Evolutionary conservation across 2,888 invertebrate genomes (phyloP).

Genomic region (Axea sp.): DNA sequence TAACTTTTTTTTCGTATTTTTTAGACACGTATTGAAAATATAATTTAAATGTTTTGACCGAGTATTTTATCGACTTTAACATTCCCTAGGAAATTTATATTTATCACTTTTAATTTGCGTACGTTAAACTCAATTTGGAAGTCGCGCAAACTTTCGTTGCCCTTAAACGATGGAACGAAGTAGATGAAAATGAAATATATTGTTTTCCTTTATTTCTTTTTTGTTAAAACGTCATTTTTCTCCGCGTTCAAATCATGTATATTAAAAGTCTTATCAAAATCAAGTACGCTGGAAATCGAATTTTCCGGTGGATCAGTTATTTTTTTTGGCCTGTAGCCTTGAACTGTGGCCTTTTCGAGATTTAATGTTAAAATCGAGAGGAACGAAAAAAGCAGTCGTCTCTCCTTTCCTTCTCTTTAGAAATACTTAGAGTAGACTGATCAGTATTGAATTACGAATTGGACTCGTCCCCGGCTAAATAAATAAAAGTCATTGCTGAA

Average conservation of each 20-base stretch:
- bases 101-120: not conserved
- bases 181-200: not conserved
- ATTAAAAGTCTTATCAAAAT: too few species aligned
- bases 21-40: not conserved
- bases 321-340: constrained; percentile 76
- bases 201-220: not conserved
- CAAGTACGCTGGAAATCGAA: too few species aligned
- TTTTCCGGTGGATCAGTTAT: constrained; percentile 24
- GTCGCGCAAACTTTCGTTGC: not conserved
- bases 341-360: constrained; percentile 76
- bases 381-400: constrained; percentile 14
- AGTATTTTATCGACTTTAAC: constrained; percentile 16
- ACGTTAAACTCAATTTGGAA: too few species aligned
- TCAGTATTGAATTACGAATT: constrained; percentile 48
- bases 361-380: constrained; percentile 68
- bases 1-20: not conserved
- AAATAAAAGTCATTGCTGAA: too few species aligned
- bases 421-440: constrained; percentile 35
- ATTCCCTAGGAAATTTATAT: not conserved
- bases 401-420: constrained; percentile 22
- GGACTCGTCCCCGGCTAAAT: too few species aligned
- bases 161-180: not conserved
- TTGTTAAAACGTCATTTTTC: not conserved
- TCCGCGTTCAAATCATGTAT: too few species aligned
- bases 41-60: not conserved